phyloP scores from a whole-genome alignment of 2,888 invertebrate genomes.

The Philhelius pedissequus region DNA sequence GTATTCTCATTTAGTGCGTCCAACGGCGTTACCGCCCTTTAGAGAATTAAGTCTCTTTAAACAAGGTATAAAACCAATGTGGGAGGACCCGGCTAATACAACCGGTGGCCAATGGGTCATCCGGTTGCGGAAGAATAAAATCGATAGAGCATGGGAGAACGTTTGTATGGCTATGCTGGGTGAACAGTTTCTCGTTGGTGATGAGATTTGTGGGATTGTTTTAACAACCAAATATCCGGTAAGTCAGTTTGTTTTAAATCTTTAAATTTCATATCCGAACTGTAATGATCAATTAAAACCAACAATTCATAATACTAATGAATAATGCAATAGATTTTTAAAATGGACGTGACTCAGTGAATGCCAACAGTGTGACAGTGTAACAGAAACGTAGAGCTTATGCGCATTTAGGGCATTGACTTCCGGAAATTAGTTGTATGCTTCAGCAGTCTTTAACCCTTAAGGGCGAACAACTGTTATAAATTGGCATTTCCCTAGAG shows the following conservation, averaged over 20 bases:
- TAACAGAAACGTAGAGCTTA: too few relatives aligned
- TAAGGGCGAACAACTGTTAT: too few relatives aligned
- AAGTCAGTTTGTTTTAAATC: slow-evolving; percentile 69
- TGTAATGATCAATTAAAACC: background rate
- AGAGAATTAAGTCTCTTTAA: slow-evolving; percentile 98
- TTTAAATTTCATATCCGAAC: background rate
- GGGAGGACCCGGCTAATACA: slow-evolving; percentile 98
- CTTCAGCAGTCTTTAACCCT: too few relatives aligned
- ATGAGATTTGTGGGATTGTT: slow-evolving; percentile 98
- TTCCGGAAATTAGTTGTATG: too few relatives aligned
- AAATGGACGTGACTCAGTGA: too few relatives aligned
- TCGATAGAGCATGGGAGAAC: slow-evolving; percentile 99
- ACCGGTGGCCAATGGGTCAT: slow-evolving; percentile 99
- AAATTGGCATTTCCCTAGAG: too few relatives aligned
- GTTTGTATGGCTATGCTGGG: slow-evolving; percentile 98
- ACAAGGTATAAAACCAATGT: slow-evolving; percentile 98
- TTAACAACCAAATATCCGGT: slow-evolving; percentile 93
- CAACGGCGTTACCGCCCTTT: slow-evolving; percentile 93
- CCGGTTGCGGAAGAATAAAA: slow-evolving; percentile 94
- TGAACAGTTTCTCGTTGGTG: slow-evolving; percentile 99
- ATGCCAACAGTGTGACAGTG: too few relatives aligned
- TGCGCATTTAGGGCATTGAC: too few relatives aligned
- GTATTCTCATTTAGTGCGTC: slow-evolving; percentile 94
- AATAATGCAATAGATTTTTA: too few relatives aligned
- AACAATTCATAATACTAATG: background rate